Evolutionary conservation across 2,113 vertebrate species (phyloP), one percentile per base, ranked within the genome.

Genomic region (Poeciliopsis retropinna): DNA sequence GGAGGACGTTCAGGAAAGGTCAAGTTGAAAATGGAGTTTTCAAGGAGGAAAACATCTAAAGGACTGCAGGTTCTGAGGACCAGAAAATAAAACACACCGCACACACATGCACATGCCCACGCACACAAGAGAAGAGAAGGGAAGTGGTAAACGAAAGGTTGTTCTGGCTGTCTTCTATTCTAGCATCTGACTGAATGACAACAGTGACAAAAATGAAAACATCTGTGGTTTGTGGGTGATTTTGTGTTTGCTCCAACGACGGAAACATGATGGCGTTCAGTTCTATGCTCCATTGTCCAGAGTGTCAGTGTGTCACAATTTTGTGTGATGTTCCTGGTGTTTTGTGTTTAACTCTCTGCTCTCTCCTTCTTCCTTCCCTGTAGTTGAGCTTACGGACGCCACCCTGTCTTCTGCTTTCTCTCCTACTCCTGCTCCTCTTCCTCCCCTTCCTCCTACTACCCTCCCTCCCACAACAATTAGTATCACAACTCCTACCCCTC

Each of bases 341-440:
- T 68, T n/a, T 83, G 67, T 83, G 62, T 77, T 92, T 93, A 94
- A 94, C 91, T 85, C 79, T 93, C 31, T 94, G 79, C 81, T 93
- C 88, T 94, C 85, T 94, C 81, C 91, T 78, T 10, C 86, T 91
- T 85, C 85, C 80, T 84, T 57, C 51, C 86, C 75, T 93, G 86
- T 91, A 92, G 94, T 94, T 37, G 84, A 94, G 62, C 85, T 90
- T 73, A 94, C 91, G 75, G 90, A 95, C 72, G 89, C 79, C 84
- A 67, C 90, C 72, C 74, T 92, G 75, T 87, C 88, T 80, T 75
- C 93, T 87, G 93, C 91, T 70, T 88, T 94, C 79, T 79, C 91
- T 77, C 86, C 93, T 79, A 87, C 90, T 44, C 78, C 92, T 76
- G 74, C 90, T 67, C 85, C 91, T 86, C 87, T 89, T 9, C 73